Evolutionary conservation across 2,797 vertebrate species (phyloP), one percentile per base, ranked within the genome.

Genomic region (Rhabdomys pumilio): DNA sequence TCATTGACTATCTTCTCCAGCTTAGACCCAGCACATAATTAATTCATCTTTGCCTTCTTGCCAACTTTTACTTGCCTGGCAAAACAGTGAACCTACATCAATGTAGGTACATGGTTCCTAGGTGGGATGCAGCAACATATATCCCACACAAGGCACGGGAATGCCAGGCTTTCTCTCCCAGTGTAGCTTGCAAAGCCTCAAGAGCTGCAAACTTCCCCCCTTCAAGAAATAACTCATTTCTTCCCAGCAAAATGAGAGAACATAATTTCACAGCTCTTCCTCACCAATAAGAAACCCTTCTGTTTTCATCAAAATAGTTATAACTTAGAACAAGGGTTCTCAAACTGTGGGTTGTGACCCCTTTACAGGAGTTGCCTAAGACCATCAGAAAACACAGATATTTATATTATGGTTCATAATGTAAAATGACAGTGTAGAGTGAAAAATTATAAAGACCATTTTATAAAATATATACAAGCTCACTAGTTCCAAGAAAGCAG

Each of bases 1-100:
- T 90, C 67, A 89, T 72, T 75, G 82, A 83, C 13, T 50, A 83
- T 13, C 41, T 13, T 84, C 97, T 93, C 63, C 59, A 93, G 57
- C 24, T 10, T 61, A 79, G 65, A 90, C 26, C 31, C 63, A 76
- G 13, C 5, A 65, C 61, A 38, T 89, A 63, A 82, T 91, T 92
- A 81, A 94, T 86, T 14, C 34, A 81, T 72, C n/a, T 38, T 72
- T 38, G n/a, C 44, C 34, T 31, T 67, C 81, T 95, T 59, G 14
- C 55, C 4, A 15, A 75, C 3, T 82, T 44, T 77, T 24, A 90
- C 3, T 65, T 67, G 41, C 61, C 15, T 90, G 81, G 72, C 59
- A 94, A 95, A 95, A 38, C 31, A 26, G 38, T 13, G 63, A 90
- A 63, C 17, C 63, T 31, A 20, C 17, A 53, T 75, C 76, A 73